Conservation (phyloP, 2,888 invertebrate species). For the Chrysopilus asiliformis region DNA sequence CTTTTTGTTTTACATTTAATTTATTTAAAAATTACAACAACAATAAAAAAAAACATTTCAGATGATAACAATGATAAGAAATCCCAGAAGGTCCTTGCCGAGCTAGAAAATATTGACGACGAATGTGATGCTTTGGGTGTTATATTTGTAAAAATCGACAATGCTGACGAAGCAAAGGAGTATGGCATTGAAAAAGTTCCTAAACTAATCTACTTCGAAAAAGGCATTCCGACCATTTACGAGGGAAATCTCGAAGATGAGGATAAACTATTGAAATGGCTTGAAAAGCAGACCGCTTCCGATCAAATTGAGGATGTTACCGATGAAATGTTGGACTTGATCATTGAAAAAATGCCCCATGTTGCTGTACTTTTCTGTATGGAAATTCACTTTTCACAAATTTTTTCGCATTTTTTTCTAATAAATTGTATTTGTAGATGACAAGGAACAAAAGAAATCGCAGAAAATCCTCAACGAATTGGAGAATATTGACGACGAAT, state of each 20-base stretch:
- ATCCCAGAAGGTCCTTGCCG: conserved; percentile 71
- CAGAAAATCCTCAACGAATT: conserved; percentile 70
- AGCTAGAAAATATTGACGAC: conserved; percentile 87
- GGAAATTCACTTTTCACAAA: conserved; percentile 23
- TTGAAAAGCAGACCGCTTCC: conserved; percentile 67
- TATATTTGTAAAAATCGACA: conserved; percentile 85
- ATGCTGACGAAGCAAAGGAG: conserved; percentile 77
- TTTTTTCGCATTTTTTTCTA: conserved; percentile 8
- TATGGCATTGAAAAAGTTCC: conserved; percentile 85
- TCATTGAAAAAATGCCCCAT: conserved; percentile 75
- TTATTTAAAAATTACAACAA: too few relatives aligned
- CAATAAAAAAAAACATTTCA: too few relatives aligned
- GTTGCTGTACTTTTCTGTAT: conserved; percentile 88
- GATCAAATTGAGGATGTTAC: conserved; percentile 92
- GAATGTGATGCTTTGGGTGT: conserved; percentile 81
- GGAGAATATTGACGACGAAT: conserved; percentile 88
- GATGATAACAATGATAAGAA: conserved; percentile 83
- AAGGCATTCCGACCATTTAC: conserved; percentile 59
- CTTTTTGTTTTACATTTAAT: neutral
- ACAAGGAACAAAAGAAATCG: conserved; percentile 82
- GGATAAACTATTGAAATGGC: conserved; percentile 76
- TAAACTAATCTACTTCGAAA: conserved; percentile 68
- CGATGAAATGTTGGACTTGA: conserved; percentile 83
- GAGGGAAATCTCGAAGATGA: conserved; percentile 81
- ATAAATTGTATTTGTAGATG: conserved; percentile 48